Percentiles rank a stretch among this genome's conserved stretches.
Conservation (phyloP, 2,797 vertebrate species). For the Onychomys leucogaster region DNA sequence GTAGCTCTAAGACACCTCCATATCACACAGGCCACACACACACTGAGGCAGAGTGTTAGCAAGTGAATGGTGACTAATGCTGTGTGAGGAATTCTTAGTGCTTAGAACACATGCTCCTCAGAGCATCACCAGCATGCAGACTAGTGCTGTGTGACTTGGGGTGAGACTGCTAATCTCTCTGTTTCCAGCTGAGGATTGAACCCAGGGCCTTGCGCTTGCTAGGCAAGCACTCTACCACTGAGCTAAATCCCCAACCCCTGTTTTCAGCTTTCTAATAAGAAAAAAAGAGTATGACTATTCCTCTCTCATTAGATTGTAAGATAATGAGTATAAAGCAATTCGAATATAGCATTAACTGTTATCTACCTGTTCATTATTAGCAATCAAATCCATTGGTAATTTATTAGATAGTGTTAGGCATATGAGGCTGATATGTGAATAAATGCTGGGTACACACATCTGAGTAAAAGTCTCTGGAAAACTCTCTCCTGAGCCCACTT, state of each 20-base stretch:
- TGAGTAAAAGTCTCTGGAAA: not conserved
- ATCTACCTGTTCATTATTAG: not conserved
- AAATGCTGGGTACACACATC: not conserved
- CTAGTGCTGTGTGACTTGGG: not conserved
- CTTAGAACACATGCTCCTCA: no score
- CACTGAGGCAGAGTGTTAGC: not conserved
- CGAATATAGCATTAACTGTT: rapidly evolving
- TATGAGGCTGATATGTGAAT: not conserved
- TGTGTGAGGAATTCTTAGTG: not conserved
- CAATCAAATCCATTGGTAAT: not conserved
- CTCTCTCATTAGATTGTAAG: rapidly evolving
- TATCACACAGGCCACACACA: not conserved
- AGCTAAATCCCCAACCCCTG: no score
- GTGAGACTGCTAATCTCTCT: not conserved
- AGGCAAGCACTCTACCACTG: no score
- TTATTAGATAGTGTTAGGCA: not conserved
- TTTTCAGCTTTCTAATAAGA: not conserved
- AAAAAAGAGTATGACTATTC: rapidly evolving
- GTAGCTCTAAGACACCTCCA: not conserved
- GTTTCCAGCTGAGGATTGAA: not conserved
- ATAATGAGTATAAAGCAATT: not conserved
- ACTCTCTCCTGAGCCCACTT: not conserved
- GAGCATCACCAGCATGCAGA: no score
- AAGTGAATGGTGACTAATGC: not conserved
- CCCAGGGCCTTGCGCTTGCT: no score